Conservation (phyloP, 2,888 invertebrate genomes). For the Tetranychus truncatus region DNA sequence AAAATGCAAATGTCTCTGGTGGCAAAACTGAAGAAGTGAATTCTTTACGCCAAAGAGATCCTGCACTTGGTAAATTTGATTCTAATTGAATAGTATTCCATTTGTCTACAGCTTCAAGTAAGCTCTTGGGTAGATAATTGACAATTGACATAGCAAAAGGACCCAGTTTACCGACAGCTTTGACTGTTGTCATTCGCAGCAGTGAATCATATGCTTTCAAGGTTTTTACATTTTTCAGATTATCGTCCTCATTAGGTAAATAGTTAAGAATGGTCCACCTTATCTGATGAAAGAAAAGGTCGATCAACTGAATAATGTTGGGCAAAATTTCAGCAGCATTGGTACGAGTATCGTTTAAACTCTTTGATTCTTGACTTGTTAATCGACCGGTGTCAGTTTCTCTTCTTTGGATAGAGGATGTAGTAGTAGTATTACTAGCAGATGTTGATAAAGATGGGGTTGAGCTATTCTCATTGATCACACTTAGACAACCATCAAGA, state of each 20-base stretch:
- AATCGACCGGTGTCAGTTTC: background rate
- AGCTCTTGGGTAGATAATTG: constrained; percentile 38
- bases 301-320: constrained; percentile 31
- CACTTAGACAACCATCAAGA: constrained; percentile 45
- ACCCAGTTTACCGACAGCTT: constrained; percentile 32
- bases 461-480: constrained; percentile 36
- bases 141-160: constrained; percentile 38
- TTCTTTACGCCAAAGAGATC: constrained; percentile 12
- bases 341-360: constrained; percentile 26
- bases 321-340: constrained; percentile 33
- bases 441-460: background rate
- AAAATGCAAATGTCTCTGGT: constrained; percentile 7
- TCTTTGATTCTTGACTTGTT: constrained; percentile 15
- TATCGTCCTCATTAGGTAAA: constrained; percentile 28
- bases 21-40: constrained; percentile 11
- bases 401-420: background rate
- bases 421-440: background rate
- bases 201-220: constrained; percentile 35
- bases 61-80: background rate
- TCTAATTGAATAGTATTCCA: constrained; percentile 37
- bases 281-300: constrained; percentile 30
- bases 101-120: constrained; percentile 43
- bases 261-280: constrained; percentile 23
- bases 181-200: constrained; percentile 35
- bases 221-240: constrained; percentile 34